Evolutionary conservation across 2,888 invertebrate genomes (phyloP).

Genomic region (Serrognathus titanus): DNA sequence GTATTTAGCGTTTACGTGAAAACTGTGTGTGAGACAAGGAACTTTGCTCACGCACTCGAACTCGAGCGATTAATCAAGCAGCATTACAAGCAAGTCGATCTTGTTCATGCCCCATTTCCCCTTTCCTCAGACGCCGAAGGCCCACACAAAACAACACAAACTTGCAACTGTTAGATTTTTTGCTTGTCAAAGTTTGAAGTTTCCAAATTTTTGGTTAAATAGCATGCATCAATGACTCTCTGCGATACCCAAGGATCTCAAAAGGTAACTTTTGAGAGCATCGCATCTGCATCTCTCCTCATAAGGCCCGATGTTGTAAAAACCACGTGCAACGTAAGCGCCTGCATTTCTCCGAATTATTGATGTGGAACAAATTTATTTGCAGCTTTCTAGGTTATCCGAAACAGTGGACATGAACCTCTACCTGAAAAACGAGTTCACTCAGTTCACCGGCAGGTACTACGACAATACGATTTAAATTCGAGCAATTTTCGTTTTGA

Average conservation of each 20-base stretch:
- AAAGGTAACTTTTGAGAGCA: too few relatives aligned
- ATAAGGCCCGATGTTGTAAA: too few relatives aligned
- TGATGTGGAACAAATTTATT: not conserved
- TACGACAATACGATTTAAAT: not conserved
- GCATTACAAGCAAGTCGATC: conserved; percentile 47
- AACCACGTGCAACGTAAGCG: too few relatives aligned
- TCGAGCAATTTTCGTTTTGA: not conserved
- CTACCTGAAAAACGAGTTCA: conserved; percentile 90
- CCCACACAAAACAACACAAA: not conserved
- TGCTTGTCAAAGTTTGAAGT: not conserved
- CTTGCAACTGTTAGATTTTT: not conserved
- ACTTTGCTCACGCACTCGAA: conserved; percentile 69
- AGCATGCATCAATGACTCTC: too few relatives aligned
- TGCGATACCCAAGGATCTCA: too few relatives aligned
- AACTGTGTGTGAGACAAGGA: conserved; percentile 87
- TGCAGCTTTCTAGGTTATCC: conserved; percentile 54
- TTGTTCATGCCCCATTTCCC: conserved; percentile 7
- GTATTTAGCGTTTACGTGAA: conserved; percentile 82
- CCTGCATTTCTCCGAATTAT: too few relatives aligned
- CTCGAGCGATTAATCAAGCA: conserved; percentile 56
- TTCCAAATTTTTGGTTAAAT: not conserved
- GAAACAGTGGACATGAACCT: conserved; percentile 76
- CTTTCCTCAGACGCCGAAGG: conserved; percentile 2
- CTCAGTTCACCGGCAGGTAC: conserved; percentile 76
- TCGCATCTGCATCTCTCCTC: too few relatives aligned